A percentile compares a stretch with the other conserved stretches of the same genome.
Conservation (phyloP, 2,888 invertebrate species). For the Nesidiocoris tenuis region DNA sequence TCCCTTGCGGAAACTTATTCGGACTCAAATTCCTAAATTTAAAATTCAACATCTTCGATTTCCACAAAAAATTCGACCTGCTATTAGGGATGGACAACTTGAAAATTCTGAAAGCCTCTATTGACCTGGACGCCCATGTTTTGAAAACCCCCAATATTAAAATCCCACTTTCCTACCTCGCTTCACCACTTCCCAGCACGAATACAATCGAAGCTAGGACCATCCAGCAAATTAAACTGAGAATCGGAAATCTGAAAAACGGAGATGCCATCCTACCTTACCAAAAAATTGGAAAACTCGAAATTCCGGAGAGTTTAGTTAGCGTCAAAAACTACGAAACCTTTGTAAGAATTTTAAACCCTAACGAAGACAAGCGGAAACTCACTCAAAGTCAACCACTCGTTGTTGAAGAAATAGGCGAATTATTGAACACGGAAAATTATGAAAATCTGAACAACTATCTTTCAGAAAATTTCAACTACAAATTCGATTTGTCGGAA, state of each 20-base stretch:
- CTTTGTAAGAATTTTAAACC: too few relatives aligned
- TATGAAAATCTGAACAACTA: not conserved
- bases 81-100: not conserved
- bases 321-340: too few relatives aligned
- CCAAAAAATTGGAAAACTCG: too few relatives aligned
- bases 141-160: not conserved
- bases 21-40: not conserved
- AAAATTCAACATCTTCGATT: too few relatives aligned
- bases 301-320: too few relatives aligned
- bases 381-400: too few relatives aligned
- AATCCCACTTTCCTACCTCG: not conserved
- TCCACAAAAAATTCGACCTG: too few relatives aligned
- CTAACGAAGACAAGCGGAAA: too few relatives aligned
- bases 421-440: not conserved
- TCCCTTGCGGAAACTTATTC: constrained; percentile 5
- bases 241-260: not conserved
- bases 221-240: not conserved
- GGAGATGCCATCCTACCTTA: not conserved
- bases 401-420: not conserved
- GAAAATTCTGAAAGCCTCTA: not conserved
- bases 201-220: constrained; percentile 2
- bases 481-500: not conserved
- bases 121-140: not conserved
- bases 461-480: not conserved
- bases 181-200: not conserved